Conservation (phyloP, 2,888 invertebrate genomes). For the Heterodera filipjevi region DNA sequence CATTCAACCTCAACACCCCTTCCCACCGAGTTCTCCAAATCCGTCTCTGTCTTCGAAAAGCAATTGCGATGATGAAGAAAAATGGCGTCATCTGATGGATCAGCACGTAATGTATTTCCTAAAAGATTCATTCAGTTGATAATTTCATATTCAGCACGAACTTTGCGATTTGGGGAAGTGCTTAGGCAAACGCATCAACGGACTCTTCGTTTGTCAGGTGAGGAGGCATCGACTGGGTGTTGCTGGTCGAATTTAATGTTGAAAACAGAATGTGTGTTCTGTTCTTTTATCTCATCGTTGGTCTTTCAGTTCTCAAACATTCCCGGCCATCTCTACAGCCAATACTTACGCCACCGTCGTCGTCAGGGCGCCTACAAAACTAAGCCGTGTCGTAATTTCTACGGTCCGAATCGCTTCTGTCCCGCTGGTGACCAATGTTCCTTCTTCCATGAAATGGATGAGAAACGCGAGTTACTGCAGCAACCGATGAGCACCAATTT, state of each 20-base stretch:
- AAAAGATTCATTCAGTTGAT: not conserved
- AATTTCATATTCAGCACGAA: conserved; percentile 12
- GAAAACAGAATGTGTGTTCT: too few species aligned
- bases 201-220: conserved; percentile 25
- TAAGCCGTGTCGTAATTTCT: not conserved
- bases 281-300: too few species aligned
- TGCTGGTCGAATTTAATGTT: not conserved
- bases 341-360: conserved; percentile 26
- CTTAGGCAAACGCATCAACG: conserved; percentile 27
- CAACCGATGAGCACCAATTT: not conserved
- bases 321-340: conserved; percentile 24
- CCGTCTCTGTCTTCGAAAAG: conserved; percentile 14
- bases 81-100: conserved; percentile 16
- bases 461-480: conserved; percentile 1
- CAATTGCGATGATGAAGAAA: conserved; percentile 17
- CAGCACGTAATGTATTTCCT: conserved; percentile 3
- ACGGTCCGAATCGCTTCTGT: not conserved
- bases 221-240: not conserved
- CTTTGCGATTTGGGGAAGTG: conserved; percentile 23
- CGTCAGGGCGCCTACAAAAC: conserved; percentile 21
- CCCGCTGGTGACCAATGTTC: not conserved
- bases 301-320: conserved; percentile 25
- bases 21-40: conserved; percentile 3
- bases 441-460: conserved; percentile 11
- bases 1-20: not conserved